These are phyloP conservation scores for Acanthopagrus latus DNA, from an alignment of 2,797 vertebrate species.

Conservation along the genomic window DNA sequence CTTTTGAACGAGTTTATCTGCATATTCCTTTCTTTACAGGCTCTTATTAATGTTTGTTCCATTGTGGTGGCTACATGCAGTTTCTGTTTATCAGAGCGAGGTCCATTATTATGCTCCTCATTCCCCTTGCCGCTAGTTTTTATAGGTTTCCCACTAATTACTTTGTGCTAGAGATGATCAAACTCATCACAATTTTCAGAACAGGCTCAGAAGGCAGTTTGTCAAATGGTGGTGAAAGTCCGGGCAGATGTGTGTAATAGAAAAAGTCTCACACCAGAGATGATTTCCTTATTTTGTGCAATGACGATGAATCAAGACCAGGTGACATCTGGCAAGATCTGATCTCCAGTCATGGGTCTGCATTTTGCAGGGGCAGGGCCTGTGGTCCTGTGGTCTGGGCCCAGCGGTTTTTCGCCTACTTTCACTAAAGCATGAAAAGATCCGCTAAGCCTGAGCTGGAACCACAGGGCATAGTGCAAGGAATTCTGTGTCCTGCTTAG, in stretches of 20 bases:
- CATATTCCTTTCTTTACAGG: constrained; percentile 35
- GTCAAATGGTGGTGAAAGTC: constrained; percentile 42
- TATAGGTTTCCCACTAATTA: constrained; percentile 37
- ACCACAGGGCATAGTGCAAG: constrained; percentile 64
- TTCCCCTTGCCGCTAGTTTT: constrained; percentile 18
- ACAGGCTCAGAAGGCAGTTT: constrained; percentile 22
- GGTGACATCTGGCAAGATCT: constrained; percentile 47
- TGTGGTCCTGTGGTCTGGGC: constrained; percentile 77
- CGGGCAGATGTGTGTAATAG: constrained; percentile 21
- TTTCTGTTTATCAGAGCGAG: constrained; percentile 19
- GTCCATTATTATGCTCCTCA: constrained; percentile 27
- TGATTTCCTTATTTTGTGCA: constrained; percentile 52
- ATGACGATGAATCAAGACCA: constrained; percentile 51
- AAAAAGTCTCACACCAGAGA: constrained; percentile 30
- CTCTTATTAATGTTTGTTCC: constrained; percentile 42
- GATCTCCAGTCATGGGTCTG: constrained; percentile 54
- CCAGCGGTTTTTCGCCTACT: constrained; percentile 76
- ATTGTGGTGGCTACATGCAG: background rate
- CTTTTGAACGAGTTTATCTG: constrained; percentile 57
- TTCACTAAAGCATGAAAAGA: constrained; percentile 80
- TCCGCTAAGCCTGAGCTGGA: constrained; percentile 68
- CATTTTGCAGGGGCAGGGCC: constrained; percentile 61
- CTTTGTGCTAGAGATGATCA: constrained; percentile 31
- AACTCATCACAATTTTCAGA: constrained; percentile 31
- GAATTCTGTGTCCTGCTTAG: constrained; percentile 52